Evolutionary conservation across 2,888 invertebrate genomes (phyloP), one percentile per base, ranked within the genome.

Genomic region (Camptogramma bilineatum): DNA sequence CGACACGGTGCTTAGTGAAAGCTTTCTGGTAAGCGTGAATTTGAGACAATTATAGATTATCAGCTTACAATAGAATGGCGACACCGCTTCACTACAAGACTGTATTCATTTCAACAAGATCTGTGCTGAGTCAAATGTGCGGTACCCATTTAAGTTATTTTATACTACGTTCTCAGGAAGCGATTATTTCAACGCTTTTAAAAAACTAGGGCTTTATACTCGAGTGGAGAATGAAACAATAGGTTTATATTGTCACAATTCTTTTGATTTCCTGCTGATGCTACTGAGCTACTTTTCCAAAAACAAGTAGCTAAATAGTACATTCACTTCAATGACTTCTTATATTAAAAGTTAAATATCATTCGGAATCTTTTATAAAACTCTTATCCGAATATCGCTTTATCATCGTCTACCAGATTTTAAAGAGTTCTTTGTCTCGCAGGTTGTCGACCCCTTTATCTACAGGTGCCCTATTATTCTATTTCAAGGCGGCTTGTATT

Each of bases 371-470:
- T 55, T 69, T 73, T 75, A 70, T 73, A 73, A 71, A 71, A 68
- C 54, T 70, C 68, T 71, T 69, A 75, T 73, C 73, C 60, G 64
- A 55, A 16, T 72, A 72, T 73, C 73, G 57, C 66, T 67, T 63
- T 70, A 67, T 72, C 71, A 70, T 66, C 72, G 73, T 79, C 77
- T 81, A 81, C 79, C 81, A 82, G 81, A 75, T 78, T 77, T 73
- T 75, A 79, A 78, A 82, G 76, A 75, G 75, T 70, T 84, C 82
- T 85, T 87, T 86, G 82, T 83, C 77, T 74, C 70, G 73, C 66
- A 76, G 87, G 82, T 86, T 84, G 76, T 76, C 79, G 79, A 86
- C 85, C 88, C 80, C 72, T 70, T 83, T 87, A 88, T 90, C 88
- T 83, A 72, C 81, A 78, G 78, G 73, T 82, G 81, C 66, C 80